Percentiles rank a stretch among this genome's conserved stretches.
These are phyloP conservation scores for Actinia equina DNA, from an alignment of 64 coral and sea anemone genomes.

Conservation along the genomic window DNA sequence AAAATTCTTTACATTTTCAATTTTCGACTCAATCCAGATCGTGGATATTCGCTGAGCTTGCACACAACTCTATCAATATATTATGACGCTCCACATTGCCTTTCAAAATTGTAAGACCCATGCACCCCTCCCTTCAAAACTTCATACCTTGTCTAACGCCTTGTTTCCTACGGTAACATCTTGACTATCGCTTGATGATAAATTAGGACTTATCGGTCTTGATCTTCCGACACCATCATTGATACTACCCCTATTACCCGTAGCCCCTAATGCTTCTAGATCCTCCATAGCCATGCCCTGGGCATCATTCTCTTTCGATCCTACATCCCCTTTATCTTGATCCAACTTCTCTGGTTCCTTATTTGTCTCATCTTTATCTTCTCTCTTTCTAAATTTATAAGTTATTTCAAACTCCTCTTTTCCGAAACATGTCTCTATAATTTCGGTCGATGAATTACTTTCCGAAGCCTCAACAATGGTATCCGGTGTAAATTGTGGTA, in stretches of 20 bases:
- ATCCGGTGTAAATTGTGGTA: constrained; percentile 9
- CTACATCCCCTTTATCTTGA: not conserved
- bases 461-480: constrained; percentile 25
- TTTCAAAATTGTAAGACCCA: too few species aligned
- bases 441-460: constrained; percentile 1
- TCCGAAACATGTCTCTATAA: constrained; percentile 51
- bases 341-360: not conserved
- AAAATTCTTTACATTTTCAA: too few species aligned
- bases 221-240: constrained; percentile 15
- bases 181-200: constrained; percentile 69
- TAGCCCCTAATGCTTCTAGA: constrained; percentile 1
- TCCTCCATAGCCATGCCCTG: not conserved
- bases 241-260: not conserved
- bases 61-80: too few species aligned
- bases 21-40: too few species aligned
- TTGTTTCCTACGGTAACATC: constrained; percentile 84
- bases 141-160: constrained; percentile 88
- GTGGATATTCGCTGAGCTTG: too few species aligned
- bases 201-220: constrained; percentile 63
- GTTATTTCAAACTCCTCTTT: constrained; percentile 27
- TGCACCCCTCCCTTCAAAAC: not conserved
- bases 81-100: too few species aligned
- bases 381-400: not conserved
- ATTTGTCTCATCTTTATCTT: not conserved
- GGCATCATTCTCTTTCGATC: not conserved